These are phyloP conservation scores for Pelecanoides urinatrix DNA, from an alignment of 2,113 vertebrate genomes.

Conservation along the genomic window DNA sequence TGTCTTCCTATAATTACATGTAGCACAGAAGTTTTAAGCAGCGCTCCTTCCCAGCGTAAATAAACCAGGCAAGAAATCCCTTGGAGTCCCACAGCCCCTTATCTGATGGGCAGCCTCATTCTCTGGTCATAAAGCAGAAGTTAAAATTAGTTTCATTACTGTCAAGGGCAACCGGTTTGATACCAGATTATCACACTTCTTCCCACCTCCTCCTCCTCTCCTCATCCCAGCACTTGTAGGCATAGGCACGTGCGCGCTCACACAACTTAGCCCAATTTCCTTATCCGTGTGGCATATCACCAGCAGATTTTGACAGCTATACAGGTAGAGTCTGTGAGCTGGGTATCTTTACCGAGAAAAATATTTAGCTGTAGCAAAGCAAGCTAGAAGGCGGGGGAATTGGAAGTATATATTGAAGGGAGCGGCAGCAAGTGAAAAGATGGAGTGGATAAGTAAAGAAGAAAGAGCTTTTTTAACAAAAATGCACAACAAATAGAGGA, in stretches of 20 bases:
- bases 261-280: neutral
- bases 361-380: neutral
- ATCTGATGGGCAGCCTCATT: neutral
- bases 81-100: neutral
- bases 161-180: neutral
- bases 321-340: neutral
- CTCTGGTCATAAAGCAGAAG: neutral
- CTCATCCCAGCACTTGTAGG: neutral
- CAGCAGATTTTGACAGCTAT: neutral
- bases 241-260: fast-evolving
- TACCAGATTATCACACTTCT: neutral
- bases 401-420: neutral
- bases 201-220: neutral
- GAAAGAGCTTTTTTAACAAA: slow-evolving; percentile 43
- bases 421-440: neutral
- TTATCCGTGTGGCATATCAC: neutral
- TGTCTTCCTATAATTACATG: neutral
- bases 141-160: neutral
- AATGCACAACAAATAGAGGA: neutral
- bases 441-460: slow-evolving; percentile 34
- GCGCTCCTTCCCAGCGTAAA: neutral
- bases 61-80: neutral
- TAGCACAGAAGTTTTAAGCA: neutral
- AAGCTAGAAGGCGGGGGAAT: neutral
- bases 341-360: neutral